A percentile compares a stretch with the other conserved stretches of the same genome.
These are phyloP conservation scores for Egretta garzetta DNA, from an alignment of 2,113 vertebrate species.

Conservation along the genomic window DNA sequence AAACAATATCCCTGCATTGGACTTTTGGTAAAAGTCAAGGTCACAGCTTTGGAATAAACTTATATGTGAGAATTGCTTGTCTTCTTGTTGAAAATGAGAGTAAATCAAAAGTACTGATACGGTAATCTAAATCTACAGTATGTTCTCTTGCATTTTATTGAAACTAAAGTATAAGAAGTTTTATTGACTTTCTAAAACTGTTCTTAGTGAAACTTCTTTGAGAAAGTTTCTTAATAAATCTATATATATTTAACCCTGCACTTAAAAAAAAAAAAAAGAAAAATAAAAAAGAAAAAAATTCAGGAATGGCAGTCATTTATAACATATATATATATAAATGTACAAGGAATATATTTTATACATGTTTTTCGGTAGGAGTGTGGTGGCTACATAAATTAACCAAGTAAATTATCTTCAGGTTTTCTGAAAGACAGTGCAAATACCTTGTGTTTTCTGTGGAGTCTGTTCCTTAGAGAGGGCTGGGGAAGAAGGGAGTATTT, in stretches of 20 bases:
- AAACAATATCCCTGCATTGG: constrained; percentile 42
- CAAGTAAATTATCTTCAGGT: background rate
- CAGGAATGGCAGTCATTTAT: background rate
- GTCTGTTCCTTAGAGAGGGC: background rate
- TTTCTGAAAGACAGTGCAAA: background rate
- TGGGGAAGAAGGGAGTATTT: background rate
- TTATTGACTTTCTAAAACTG: background rate
- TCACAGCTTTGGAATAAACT: constrained; percentile 40
- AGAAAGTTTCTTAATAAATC: background rate
- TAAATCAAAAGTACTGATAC: constrained; percentile 38
- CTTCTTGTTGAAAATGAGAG: background rate
- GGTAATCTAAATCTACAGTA: background rate
- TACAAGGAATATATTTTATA: background rate
- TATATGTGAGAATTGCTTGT: constrained; percentile 39
- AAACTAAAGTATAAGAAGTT: constrained; percentile 38
- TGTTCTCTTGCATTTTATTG: constrained; percentile 36
- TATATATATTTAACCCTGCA: background rate
- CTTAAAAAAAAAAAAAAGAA: background rate
- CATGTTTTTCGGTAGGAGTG: background rate
- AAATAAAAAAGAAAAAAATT: background rate
- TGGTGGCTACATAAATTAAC: background rate
- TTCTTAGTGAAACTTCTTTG: background rate
- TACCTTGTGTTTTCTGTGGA: background rate
- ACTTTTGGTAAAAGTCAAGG: constrained; percentile 52
- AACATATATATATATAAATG: background rate